These are phyloP conservation scores for Hafferia zeledoni DNA, from an alignment of 2,797 vertebrate species.

Conservation along the genomic window DNA sequence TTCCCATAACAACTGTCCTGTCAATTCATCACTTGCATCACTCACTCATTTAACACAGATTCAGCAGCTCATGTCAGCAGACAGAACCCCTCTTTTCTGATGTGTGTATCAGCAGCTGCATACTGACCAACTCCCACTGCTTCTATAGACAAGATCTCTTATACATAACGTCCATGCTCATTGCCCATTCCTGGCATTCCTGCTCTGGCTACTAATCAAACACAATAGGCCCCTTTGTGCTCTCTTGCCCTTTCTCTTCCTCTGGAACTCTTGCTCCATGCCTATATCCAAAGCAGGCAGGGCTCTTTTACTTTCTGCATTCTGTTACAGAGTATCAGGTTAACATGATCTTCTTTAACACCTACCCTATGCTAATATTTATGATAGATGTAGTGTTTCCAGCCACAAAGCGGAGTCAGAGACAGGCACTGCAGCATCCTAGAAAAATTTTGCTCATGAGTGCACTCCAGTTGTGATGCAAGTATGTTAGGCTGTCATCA, in stretches of 20 bases:
- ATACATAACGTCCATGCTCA: background rate
- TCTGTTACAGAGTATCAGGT: background rate
- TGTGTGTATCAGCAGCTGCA: background rate
- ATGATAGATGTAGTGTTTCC: background rate
- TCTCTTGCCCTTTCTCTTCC: background rate
- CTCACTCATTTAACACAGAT: background rate
- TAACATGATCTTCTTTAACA: background rate
- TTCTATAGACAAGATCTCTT: background rate
- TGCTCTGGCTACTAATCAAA: background rate
- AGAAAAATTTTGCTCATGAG: background rate
- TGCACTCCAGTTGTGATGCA: background rate
- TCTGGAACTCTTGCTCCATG: background rate
- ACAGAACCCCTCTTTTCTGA: background rate
- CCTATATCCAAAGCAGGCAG: background rate
- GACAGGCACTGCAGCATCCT: background rate
- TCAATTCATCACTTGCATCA: background rate
- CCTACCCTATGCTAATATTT: background rate
- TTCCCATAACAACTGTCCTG: background rate
- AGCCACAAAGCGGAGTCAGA: background rate
- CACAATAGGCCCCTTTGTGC: background rate
- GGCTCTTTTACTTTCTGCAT: background rate
- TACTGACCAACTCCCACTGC: background rate
- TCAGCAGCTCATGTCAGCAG: background rate
- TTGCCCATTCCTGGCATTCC: constrained; percentile 21
- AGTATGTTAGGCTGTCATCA: background rate